Percentiles rank a stretch among this genome's conserved stretches.
phyloP scores from a whole-genome alignment of 2,797 vertebrate genomes.

The Lindbergichthys nudifrons region DNA sequence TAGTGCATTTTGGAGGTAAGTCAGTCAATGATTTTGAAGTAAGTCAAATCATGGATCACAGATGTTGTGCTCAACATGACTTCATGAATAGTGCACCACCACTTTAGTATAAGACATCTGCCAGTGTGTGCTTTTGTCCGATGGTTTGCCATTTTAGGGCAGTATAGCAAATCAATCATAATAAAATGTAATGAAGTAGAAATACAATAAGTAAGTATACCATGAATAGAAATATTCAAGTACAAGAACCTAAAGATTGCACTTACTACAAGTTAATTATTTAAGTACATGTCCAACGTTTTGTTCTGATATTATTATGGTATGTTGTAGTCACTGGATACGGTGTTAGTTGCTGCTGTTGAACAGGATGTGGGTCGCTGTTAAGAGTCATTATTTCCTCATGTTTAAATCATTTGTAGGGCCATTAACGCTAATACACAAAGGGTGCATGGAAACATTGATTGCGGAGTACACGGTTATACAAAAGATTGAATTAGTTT shows the following conservation, averaged over 20 bases:
- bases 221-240: neutral
- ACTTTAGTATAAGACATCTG: no score
- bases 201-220: neutral
- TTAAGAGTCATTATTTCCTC: constrained; percentile 33
- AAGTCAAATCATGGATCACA: no score
- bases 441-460: neutral
- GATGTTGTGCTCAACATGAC: no score
- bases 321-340: constrained; percentile 16
- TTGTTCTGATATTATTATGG: neutral
- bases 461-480: neutral
- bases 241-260: neutral
- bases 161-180: neutral
- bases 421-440: neutral
- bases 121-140: no score
- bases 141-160: no score
- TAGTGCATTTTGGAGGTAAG: no score
- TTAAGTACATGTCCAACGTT: neutral
- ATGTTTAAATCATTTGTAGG: constrained; percentile 16
- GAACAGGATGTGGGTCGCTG: constrained; percentile 47
- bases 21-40: no score
- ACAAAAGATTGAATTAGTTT: constrained; percentile 39
- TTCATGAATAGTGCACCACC: no score
- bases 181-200: neutral
- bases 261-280: neutral
- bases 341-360: constrained; percentile 12